Percentiles rank a stretch among this genome's conserved stretches.
These are phyloP conservation scores for Drosophila pseudotakahashii DNA, from an alignment of 2,888 invertebrate species.

Conservation along the genomic window DNA sequence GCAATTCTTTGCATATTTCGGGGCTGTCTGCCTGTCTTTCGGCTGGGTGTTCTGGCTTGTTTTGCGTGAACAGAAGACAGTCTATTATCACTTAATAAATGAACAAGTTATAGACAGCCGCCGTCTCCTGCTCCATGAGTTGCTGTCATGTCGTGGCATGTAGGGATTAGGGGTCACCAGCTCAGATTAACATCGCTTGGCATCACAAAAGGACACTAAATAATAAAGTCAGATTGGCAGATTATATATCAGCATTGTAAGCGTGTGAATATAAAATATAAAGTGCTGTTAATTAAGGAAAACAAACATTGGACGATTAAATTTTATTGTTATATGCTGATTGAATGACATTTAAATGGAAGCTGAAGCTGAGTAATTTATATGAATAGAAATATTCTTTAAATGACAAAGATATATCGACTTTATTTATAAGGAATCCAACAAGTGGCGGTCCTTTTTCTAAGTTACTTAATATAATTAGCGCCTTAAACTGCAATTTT, in stretches of 20 bases:
- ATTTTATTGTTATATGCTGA: not conserved
- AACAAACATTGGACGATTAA: not conserved
- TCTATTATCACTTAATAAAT: conserved; percentile 74
- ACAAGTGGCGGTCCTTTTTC: too few species aligned
- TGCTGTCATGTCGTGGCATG: conserved; percentile 32
- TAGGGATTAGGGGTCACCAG: conserved; percentile 29
- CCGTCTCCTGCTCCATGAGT: conserved; percentile 16
- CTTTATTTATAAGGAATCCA: too few species aligned
- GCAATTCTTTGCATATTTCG: conserved; percentile 71
- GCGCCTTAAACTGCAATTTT: not conserved
- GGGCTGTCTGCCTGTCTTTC: conserved; percentile 29
- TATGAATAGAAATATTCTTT: too few species aligned
- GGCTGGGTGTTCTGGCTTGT: conserved; percentile 42
- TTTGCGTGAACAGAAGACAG: conserved; percentile 38
- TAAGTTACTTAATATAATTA: not conserved
- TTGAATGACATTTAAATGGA: not conserved
- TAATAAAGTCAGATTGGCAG: not conserved
- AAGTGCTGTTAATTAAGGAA: not conserved
- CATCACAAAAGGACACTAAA: not conserved
- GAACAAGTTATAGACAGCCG: conserved; percentile 56
- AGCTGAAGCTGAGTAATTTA: not conserved
- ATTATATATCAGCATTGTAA: too few species aligned
- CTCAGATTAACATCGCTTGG: conserved; percentile 45
- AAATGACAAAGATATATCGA: too few species aligned
- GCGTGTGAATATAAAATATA: not conserved